phyloP scores from a whole-genome alignment of 2,888 invertebrate species.

The Anoplius nigerrimus region DNA sequence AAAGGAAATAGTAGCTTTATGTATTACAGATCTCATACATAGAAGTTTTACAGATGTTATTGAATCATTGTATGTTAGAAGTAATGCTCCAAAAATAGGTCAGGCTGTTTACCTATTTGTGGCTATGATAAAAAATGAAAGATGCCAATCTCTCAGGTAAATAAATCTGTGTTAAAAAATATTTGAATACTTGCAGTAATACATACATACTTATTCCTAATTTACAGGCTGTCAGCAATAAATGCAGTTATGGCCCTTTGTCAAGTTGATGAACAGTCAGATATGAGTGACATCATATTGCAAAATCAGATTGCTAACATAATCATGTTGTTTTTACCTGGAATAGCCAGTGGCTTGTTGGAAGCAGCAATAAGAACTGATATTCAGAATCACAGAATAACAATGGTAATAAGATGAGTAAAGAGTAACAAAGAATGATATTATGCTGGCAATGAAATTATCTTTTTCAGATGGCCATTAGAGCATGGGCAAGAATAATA shows the following conservation, averaged over 20 bases:
- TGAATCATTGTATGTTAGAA: constrained; percentile 77
- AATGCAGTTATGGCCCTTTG: constrained; percentile 81
- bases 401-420: constrained; percentile 75
- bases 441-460: constrained; percentile 11
- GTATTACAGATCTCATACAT: constrained; percentile 77
- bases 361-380: constrained; percentile 78
- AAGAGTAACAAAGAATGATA: neutral
- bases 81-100: constrained; percentile 79
- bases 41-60: constrained; percentile 77
- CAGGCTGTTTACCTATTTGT: constrained; percentile 82
- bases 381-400: constrained; percentile 80
- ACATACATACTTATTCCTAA: neutral
- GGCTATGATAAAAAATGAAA: constrained; percentile 82
- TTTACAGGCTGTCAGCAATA: constrained; percentile 76
- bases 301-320: constrained; percentile 78
- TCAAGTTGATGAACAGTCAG: constrained; percentile 78
- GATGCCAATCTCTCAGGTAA: constrained; percentile 80
- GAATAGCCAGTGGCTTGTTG: constrained; percentile 79
- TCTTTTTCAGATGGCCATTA: constrained; percentile 73
- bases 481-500: constrained; percentile 75
- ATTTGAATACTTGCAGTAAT: constrained; percentile 15
- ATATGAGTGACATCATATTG: constrained; percentile 77
- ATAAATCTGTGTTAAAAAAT: constrained; percentile 30
- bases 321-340: constrained; percentile 81
- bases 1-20: constrained; percentile 78